Evolutionary conservation across 2,797 vertebrate species (phyloP).

Genomic region (Brachyrhaphis roseni): DNA sequence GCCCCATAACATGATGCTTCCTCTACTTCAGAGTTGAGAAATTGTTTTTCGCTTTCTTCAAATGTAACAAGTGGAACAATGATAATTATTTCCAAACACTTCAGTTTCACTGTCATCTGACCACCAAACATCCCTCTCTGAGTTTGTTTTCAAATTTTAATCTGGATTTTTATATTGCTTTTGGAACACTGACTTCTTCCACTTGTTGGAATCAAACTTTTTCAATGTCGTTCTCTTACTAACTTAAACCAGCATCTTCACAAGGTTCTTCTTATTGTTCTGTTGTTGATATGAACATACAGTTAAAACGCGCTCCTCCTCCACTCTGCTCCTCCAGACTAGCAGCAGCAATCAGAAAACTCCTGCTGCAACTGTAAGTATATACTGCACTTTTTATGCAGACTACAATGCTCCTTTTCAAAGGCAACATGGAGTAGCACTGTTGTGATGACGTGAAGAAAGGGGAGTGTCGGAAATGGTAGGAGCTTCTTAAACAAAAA

Average conservation of each 20-base stretch:
- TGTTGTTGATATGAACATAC: background rate
- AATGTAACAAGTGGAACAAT: background rate
- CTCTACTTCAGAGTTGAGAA: too few relatives aligned
- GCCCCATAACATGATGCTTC: too few relatives aligned
- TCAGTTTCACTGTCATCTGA: background rate
- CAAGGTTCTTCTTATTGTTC: background rate
- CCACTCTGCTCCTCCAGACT: too few relatives aligned
- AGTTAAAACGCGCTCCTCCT: background rate
- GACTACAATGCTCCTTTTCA: too few relatives aligned
- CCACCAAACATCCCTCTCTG: background rate
- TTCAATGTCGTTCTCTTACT: background rate
- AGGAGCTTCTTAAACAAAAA: too few relatives aligned
- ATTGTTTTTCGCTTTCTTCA: background rate
- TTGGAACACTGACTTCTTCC: background rate
- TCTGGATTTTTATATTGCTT: background rate
- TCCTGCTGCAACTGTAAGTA: too few relatives aligned
- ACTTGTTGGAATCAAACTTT: background rate
- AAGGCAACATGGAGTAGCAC: too few relatives aligned
- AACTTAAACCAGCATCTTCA: background rate
- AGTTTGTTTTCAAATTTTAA: background rate
- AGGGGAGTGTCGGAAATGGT: too few relatives aligned
- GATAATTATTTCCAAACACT: background rate
- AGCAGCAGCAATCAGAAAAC: too few relatives aligned
- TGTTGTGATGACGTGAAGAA: too few relatives aligned
- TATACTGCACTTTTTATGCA: too few relatives aligned